Evolutionary conservation across 2,888 invertebrate genomes (phyloP), one percentile per base, ranked within the genome.

Genomic region (Perizoma flavofasciatum): DNA sequence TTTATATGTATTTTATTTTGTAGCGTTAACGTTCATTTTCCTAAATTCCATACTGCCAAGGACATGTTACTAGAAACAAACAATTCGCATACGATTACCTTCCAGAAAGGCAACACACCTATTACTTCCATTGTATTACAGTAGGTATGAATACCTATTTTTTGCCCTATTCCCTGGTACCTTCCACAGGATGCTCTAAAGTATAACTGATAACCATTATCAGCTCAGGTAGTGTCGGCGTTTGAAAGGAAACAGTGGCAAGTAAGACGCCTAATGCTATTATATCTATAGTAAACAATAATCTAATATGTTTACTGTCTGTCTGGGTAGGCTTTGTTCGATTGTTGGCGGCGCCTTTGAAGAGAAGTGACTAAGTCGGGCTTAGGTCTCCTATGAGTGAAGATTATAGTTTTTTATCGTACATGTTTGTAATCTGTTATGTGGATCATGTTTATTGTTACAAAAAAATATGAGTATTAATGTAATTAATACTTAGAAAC

Each of bases 241-340:
- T 66, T 68, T 77, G 72, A 83, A 84, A 82, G 72, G 53, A 68
- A 79, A 84, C 89, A 74, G 90, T 89, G 87, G 90, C 89, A 86
- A 71, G 55, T 77, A 74, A 80, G 76, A 78, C 79, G 78, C 76
- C 79, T 82, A 85, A 84, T 83, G 56, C 82, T 63, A 86, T 84
- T 86, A 81, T 79, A 68, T 75, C 68, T 72, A 77, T 77, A 78
- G 80, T 85, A 79, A 82, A 82, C 78, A 82, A 76, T 77, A 75
- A 74, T 75, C 73, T 68, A 71, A 66, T 70, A 68, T 77, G 75
- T 83, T 83, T 85, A 83, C 70, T 59, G 78, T 69, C 80, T 69
- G 78, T 58, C 55, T 62, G 55, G 72, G 72, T 81, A 76, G 70
- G 62, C 78, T 79, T 81, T 83, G 80, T 78, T 75, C 52, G 7